Evolutionary conservation across 2,113 vertebrate species (phyloP), one percentile per base, ranked within the genome.

Genomic region (Zeus faber): DNA sequence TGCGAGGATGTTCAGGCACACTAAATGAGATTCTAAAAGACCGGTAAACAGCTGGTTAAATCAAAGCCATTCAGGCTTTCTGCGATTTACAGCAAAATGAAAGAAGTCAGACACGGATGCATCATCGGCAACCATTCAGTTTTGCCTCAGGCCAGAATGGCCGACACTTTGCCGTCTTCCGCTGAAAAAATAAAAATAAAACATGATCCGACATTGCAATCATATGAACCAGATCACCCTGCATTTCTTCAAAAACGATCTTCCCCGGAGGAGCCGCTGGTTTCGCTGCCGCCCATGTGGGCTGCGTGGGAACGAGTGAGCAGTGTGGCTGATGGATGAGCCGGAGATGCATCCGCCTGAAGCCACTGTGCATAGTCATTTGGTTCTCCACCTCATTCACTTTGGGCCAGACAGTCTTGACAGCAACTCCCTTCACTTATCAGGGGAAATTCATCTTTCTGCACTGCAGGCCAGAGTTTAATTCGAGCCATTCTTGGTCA

Each of bases 341-440:
- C 52, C 49, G 59, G 43, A 65, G 41, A 54, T 50, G 24, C 40
- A 69, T 52, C 71, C 53, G 58, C 68, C 37, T 59, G 49, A 53
- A 65, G 79, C 69, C 9, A 29, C 4, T 29, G 79, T 67, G 70
- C 72, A 72, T 74, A 59, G 47, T 80, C 76, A 68, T 76, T 61
- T 67, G 56, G 65, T 62, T 72, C 52, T 70, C 67, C 63, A 58
- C 46, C 59, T 73, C 69, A 78, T 78, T 70, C 57, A 65, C 72
- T 76, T 68, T 74, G 71, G 59, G 58, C 58, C 74, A 67, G 68
- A 65, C 66, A 24, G 52, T 26, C 71, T 39, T 59, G 64, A 76
- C 76, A 76, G 67, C 56, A 53, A 70, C 63, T 52, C 44, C 79
- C 62, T 65, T 70, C 53, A 56, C 77, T 76, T 53, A 76, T 66